These are phyloP conservation scores for Argyresthia goedartella DNA, from an alignment of 2,888 invertebrate species.

Conservation along the genomic window DNA sequence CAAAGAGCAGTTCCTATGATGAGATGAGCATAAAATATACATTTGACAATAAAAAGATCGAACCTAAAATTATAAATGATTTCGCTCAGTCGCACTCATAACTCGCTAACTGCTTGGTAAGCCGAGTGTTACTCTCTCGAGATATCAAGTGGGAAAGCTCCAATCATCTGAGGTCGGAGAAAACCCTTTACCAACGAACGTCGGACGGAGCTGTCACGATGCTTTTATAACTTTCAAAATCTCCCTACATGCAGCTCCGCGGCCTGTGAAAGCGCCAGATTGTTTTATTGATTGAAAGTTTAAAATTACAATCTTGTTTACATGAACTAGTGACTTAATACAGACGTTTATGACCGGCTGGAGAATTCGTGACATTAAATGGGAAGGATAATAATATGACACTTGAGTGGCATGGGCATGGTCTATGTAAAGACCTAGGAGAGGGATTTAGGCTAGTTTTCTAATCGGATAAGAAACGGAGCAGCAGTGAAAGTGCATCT, in stretches of 20 bases:
- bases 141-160: constrained; percentile 45
- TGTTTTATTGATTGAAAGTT: constrained; percentile 5
- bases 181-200: constrained; percentile 44
- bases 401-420: not conserved
- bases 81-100: too few species aligned
- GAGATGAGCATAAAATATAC: too few species aligned
- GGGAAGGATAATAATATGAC: not conserved
- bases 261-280: constrained; percentile 17
- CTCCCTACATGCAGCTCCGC: constrained; percentile 16
- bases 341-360: not conserved
- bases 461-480: constrained; percentile 16
- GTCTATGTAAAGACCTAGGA: not conserved
- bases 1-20: too few species aligned
- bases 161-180: constrained; percentile 36
- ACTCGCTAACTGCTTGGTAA: too few species aligned
- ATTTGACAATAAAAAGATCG: too few species aligned
- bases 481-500: constrained; percentile 62
- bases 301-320: constrained; percentile 2
- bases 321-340: not conserved
- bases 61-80: too few species aligned
- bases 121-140: constrained; percentile 2
- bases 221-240: constrained; percentile 33
- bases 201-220: constrained; percentile 30
- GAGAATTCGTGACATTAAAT: not conserved
- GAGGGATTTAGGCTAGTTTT: not conserved